phyloP scores from a whole-genome alignment of 23 tunicate species.

The Clavelina lepadiformis region DNA sequence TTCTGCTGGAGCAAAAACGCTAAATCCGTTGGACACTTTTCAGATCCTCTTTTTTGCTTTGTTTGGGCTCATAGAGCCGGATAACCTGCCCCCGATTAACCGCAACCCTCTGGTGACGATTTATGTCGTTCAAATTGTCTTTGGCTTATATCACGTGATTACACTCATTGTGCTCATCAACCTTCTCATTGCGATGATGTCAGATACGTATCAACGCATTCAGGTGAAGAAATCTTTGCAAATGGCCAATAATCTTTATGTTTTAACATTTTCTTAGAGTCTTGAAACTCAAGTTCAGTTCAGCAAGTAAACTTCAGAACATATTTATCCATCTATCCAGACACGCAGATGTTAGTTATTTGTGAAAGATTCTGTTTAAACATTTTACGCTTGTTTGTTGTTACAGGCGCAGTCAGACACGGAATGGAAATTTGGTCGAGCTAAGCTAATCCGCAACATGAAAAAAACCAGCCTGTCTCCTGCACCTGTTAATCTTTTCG shows the following conservation, averaged over 20 bases:
- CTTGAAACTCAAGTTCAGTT: too few relatives aligned
- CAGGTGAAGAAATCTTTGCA: too few relatives aligned
- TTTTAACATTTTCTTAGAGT: too few relatives aligned
- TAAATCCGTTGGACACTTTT: constrained; percentile 75
- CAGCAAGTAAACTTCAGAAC: too few relatives aligned
- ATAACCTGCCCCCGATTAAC: constrained; percentile 75
- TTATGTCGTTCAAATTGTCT: constrained; percentile 80
- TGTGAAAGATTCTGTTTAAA: not conserved
- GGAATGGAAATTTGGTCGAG: constrained; percentile 95
- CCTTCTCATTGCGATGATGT: constrained; percentile 96
- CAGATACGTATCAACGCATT: constrained; percentile 88
- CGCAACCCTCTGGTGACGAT: constrained; percentile 56
- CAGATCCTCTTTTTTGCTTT: constrained; percentile 88
- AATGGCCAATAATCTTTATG: too few relatives aligned
- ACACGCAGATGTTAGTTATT: too few relatives aligned
- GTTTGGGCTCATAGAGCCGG: constrained; percentile 89
- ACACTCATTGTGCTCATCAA: constrained; percentile 86
- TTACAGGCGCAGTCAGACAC: constrained; percentile 84
- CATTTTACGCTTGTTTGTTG: not conserved
- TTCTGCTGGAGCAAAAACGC: constrained; percentile 5
- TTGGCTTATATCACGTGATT: constrained; percentile 79
- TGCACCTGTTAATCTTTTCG: constrained; percentile 67
- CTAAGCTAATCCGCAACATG: constrained; percentile 83
- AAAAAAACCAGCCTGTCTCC: constrained; percentile 88
- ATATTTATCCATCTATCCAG: too few relatives aligned